phyloP scores from a whole-genome alignment of 2,888 invertebrate genomes.

The Xestia xanthographa region DNA sequence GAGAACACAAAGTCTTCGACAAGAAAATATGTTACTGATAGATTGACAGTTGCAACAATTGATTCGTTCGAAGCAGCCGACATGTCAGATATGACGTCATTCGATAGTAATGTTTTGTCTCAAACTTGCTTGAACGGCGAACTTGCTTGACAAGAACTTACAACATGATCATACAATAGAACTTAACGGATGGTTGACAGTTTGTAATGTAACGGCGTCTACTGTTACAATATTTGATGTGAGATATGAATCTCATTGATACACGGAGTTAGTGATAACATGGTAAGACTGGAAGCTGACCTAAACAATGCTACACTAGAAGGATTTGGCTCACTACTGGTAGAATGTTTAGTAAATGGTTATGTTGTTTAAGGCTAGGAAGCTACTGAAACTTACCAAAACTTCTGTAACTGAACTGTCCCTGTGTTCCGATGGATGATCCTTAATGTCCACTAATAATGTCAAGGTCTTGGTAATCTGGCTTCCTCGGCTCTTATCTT shows the following conservation, averaged over 20 bases:
- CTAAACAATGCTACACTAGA: not conserved
- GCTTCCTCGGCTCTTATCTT: not conserved
- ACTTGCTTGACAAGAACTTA: constrained; percentile 21
- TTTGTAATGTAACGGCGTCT: not conserved
- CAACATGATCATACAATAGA: not conserved
- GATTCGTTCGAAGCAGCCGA: constrained; percentile 7
- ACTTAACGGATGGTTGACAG: constrained; percentile 3
- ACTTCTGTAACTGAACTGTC: not conserved
- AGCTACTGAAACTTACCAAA: not conserved
- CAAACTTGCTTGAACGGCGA: constrained; percentile 5
- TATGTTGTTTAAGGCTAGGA: not conserved
- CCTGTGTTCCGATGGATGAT: not conserved
- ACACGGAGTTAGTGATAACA: not conserved
- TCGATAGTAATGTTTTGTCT: constrained; percentile 23
- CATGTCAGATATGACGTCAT: constrained; percentile 34
- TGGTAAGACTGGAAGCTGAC: not conserved
- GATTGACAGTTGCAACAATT: constrained; percentile 32
- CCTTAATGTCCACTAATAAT: not conserved
- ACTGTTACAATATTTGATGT: too few relatives aligned
- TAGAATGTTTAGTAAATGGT: not conserved
- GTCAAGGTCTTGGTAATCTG: not conserved
- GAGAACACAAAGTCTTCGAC: constrained; percentile 16
- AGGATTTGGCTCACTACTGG: not conserved
- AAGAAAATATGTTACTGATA: constrained; percentile 5
- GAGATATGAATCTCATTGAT: not conserved